A percentile compares a stretch with the other conserved stretches of the same genome.
phyloP scores from a whole-genome alignment of 2,797 vertebrate species.

The Setipinna tenuifilis region DNA sequence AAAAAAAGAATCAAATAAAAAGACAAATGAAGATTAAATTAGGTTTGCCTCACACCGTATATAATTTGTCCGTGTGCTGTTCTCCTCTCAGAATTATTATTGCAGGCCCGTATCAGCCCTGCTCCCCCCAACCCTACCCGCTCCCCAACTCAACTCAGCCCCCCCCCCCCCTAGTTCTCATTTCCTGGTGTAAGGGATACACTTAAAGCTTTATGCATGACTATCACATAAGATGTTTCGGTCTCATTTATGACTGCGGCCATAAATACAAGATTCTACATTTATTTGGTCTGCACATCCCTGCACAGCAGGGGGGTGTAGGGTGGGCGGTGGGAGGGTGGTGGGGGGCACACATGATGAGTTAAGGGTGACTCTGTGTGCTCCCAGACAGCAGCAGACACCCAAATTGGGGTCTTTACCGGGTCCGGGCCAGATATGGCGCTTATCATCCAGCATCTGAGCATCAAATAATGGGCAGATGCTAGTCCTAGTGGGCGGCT shows the following conservation, averaged over 20 bases:
- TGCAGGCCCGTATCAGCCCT: not conserved
- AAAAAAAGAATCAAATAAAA: conserved; percentile 1
- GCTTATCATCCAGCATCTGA: not conserved
- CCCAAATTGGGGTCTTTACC: not conserved
- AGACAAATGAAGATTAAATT: conserved; percentile 17
- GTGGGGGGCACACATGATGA: not conserved
- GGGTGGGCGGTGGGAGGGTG: no score
- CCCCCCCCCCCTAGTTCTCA: conserved; percentile 1
- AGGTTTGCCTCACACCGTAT: not conserved
- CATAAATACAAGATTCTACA: conserved; percentile 22
- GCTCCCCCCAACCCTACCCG: not conserved
- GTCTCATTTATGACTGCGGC: conserved; percentile 14
- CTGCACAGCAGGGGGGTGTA: conserved; percentile 4
- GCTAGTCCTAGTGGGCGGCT: not conserved
- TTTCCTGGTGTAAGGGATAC: conserved; percentile 22
- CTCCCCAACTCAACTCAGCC: not conserved
- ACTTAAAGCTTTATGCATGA: conserved; percentile 20
- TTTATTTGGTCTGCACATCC: conserved; percentile 4
- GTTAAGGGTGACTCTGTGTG: not conserved
- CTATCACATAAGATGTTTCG: conserved; percentile 1
- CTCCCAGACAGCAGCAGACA: not conserved
- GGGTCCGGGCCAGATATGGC: not conserved
- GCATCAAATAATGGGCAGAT: not conserved
- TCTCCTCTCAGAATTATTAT: conserved; percentile 9
- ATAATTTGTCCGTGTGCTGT: conserved; percentile 6